A percentile compares a stretch with the other conserved stretches of the same genome.
These are phyloP conservation scores for Alosa sapidissima DNA, from an alignment of 2,797 vertebrate species.

Conservation along the genomic window DNA sequence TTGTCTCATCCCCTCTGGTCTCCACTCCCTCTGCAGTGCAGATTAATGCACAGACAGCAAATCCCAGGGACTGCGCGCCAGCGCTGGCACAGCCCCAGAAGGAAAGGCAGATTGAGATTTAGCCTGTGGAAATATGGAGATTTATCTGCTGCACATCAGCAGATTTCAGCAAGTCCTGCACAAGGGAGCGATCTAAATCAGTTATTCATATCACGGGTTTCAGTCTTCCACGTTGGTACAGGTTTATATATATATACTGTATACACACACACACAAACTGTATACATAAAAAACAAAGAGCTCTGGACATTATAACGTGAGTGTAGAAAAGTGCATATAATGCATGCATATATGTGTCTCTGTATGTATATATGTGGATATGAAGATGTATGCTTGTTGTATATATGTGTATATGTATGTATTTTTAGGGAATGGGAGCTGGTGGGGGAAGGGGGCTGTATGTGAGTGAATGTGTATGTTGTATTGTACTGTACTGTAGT, in stretches of 20 bases:
- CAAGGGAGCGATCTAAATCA: neutral
- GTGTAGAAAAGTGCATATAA: no score
- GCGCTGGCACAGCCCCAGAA: neutral
- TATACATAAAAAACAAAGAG: no score
- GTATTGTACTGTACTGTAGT: no score
- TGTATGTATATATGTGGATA: no score
- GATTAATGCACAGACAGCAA: neutral
- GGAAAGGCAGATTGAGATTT: constrained; percentile 9
- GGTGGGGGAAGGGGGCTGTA: no score
- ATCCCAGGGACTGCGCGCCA: neutral
- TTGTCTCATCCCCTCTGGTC: neutral
- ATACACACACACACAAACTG: neutral
- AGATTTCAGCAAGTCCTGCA: neutral
- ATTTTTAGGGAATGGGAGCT: no score
- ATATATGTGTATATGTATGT: no score
- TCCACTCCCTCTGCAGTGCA: neutral
- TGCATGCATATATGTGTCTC: no score
- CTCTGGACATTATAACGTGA: neutral
- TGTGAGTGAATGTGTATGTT: no score
- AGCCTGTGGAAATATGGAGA: neutral
- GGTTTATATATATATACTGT: neutral
- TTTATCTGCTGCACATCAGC: neutral
- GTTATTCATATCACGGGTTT: neutral
- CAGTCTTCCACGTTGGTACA: neutral
- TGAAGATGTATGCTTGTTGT: no score